Conservation (phyloP, 2,113 vertebrate species). For the Calidris pygmaea region DNA sequence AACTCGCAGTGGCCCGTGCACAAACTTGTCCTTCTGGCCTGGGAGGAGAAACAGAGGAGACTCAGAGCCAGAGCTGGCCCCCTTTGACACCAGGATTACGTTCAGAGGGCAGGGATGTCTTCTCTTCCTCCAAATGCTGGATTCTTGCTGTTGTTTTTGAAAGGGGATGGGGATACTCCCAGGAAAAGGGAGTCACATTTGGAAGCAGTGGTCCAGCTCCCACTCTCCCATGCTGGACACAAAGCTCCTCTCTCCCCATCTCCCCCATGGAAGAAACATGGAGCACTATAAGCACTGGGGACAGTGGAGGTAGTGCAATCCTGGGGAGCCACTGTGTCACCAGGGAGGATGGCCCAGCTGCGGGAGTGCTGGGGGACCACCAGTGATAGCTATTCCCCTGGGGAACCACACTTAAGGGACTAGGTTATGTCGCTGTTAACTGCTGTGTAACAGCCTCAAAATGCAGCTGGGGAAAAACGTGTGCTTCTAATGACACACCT, state of each 20-base stretch:
- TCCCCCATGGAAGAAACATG: rapidly evolving
- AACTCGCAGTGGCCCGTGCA: neutral
- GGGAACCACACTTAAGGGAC: neutral
- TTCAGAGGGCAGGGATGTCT: neutral
- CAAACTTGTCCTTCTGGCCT: neutral
- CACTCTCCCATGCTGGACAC: neutral
- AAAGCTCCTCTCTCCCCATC: neutral
- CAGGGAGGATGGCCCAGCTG: neutral
- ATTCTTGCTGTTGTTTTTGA: neutral
- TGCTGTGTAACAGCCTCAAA: neutral
- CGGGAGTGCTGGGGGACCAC: neutral
- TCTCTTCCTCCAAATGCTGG: neutral
- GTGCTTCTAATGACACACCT: neutral
- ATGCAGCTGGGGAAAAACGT: neutral
- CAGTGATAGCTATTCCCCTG: neutral
- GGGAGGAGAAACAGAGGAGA: neutral
- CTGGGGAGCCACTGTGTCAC: neutral
- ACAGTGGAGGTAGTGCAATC: neutral
- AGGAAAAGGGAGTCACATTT: neutral
- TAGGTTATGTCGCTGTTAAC: neutral
- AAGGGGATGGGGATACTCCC: neutral
- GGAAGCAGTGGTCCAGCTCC: neutral
- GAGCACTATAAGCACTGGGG: neutral
- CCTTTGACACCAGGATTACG: neutral
- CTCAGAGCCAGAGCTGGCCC: neutral